Evolutionary conservation across 1,140 invertebrate genomes (phyloP).

Genomic region (Leptoteleia sp.): DNA sequence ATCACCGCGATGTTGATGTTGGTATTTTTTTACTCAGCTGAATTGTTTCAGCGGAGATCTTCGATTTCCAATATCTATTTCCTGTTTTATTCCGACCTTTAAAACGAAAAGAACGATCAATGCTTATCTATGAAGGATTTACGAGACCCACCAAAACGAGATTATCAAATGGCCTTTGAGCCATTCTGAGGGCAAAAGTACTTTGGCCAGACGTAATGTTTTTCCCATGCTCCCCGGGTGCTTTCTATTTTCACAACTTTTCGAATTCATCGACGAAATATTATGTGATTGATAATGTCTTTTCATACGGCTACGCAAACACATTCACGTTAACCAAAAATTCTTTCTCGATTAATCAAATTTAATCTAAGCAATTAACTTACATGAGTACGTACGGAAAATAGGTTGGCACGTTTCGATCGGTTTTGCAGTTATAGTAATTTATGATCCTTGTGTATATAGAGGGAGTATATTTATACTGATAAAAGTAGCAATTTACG

Average conservation of each 20-base stretch:
- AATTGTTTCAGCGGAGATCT: slow-evolving; percentile 29
- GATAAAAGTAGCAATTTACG: too few relatives aligned
- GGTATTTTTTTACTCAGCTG: slow-evolving; percentile 1
- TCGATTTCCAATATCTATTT: slow-evolving; percentile 53
- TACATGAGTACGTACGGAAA: too few relatives aligned
- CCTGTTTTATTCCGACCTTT: slow-evolving; percentile 39
- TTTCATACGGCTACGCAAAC: too few relatives aligned
- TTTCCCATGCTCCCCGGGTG: slow-evolving; percentile 10
- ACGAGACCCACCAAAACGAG: slow-evolving; percentile 47
- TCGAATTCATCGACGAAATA: too few relatives aligned
- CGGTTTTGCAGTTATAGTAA: too few relatives aligned
- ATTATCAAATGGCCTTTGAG: slow-evolving; percentile 57
- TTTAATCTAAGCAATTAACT: too few relatives aligned
- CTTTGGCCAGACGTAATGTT: slow-evolving; percentile 36
- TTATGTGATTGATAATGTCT: too few relatives aligned
- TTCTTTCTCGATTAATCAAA: too few relatives aligned
- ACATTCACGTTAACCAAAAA: too few relatives aligned
- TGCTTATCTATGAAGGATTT: slow-evolving; percentile 63
- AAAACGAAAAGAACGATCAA: slow-evolving; percentile 43
- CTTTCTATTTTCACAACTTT: slow-evolving; percentile 29
- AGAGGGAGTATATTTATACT: too few relatives aligned
- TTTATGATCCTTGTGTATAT: too few relatives aligned
- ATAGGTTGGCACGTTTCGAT: too few relatives aligned
- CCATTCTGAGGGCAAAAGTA: slow-evolving; percentile 30
- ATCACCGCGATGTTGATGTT: slow-evolving; percentile 10